Evolutionary conservation across 92 coral and sea anemone genomes (phyloP).

Genomic region (Palythoa caribaeorum): DNA sequence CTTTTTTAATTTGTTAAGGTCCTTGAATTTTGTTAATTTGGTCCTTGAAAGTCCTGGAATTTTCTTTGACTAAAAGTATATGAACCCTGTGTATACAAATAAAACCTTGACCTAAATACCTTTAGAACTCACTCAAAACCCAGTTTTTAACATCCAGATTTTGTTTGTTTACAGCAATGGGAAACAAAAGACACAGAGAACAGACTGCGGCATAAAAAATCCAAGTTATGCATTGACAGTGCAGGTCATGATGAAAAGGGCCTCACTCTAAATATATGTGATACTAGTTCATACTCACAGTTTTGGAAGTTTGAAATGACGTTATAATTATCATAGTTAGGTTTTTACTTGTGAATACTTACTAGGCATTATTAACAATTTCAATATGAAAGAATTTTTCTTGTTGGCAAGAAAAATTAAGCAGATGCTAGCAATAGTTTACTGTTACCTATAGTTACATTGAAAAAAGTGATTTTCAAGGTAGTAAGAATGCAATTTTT

Average conservation of each 20-base stretch:
- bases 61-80: no score
- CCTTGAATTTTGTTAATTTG: no score
- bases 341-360: background rate
- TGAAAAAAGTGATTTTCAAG: no score
- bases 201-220: slow-evolving; percentile 79
- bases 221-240: slow-evolving; percentile 90
- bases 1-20: no score
- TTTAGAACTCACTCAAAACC: background rate
- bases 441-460: no score
- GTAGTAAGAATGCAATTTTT: no score
- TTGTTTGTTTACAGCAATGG: slow-evolving; percentile 80
- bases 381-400: background rate
- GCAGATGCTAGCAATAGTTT: no score
- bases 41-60: no score
- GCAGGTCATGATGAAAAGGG: slow-evolving; percentile 81
- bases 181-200: slow-evolving; percentile 73
- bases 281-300: slow-evolving; percentile 67
- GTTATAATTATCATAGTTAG: slow-evolving; percentile 51
- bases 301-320: slow-evolving; percentile 89
- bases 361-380: background rate
- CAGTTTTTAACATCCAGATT: background rate
- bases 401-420: background rate
- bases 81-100: no score
- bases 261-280: slow-evolving; percentile 77
- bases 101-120: no score